Base-by-base conservation (phyloP, 2,113 vertebrate genomes). In the Craseonycteris thonglongyai region DNA sequence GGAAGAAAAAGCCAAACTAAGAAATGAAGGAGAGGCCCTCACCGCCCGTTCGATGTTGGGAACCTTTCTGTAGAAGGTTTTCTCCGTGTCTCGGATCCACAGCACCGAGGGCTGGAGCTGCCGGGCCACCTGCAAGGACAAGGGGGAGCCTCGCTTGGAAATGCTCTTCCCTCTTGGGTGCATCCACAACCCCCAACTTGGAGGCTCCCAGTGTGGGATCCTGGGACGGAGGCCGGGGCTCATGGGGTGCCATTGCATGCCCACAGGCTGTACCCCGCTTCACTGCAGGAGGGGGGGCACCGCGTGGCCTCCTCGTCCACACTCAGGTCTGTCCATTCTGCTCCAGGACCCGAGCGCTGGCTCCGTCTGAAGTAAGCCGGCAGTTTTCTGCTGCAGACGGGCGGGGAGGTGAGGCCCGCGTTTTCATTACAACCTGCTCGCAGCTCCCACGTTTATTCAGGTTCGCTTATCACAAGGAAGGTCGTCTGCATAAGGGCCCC, bases 71-170 rank as follows among this genome's bases (percentile, higher is more conserved):
- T 98, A 98, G 97, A 99, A 99, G 21, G 98, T 97, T 98, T 98
- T 99, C 88, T 99, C 99, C 0, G 99, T 96, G 8, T 99, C 98
- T 92, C 97, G 98, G 21, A 99, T 98, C 99, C 99, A 99, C 42
- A 99, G 95, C 0, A 99, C 98, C 0, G 99, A 99, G 26, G 99
- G 99, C 96, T 99, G 99, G 85, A 99, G 95, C 74, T 98, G 96
- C 19, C 97, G 98, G 61, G 99, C 99, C 97, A 99, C 99, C 99
- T 99, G 92, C 22, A 45, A 0, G 22, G 35, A 54, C 59, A 65
- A 63, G 42, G 47, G 8, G 61, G 96, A 15, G 6, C 2, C 38
- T 13, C 0, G 15, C 28, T 0, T 45, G 45, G 4, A 40, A 47
- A 35, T 0, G 15, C 1, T 0, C 3, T 8, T 30, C 14, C 7